phyloP scores from a whole-genome alignment of 2,888 invertebrate genomes.

The Caenorhabditis drosophilae region DNA sequence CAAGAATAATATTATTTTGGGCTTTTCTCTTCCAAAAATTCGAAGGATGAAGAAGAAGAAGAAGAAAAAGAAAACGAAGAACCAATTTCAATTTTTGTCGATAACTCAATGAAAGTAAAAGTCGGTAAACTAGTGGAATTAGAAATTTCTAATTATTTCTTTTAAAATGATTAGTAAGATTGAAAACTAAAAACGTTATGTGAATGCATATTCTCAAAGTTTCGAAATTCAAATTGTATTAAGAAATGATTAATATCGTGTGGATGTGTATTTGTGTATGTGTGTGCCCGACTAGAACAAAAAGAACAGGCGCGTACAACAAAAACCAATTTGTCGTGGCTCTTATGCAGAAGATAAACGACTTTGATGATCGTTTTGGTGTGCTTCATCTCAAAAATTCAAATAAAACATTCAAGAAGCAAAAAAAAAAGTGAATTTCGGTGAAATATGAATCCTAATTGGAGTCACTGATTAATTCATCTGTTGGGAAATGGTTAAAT shows the following conservation, averaged over 20 bases:
- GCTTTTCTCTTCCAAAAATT: no score
- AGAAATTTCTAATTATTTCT: no score
- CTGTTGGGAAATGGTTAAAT: conserved; percentile 29
- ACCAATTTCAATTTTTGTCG: no score
- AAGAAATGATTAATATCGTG: no score
- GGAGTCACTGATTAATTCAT: conserved; percentile 35
- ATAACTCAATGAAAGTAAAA: not conserved
- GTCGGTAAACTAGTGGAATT: not conserved
- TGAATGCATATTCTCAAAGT: no score
- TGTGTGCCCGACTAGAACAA: no score
- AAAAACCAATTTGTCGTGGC: conserved; percentile 38
- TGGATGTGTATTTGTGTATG: no score
- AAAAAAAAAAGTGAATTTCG: conserved; percentile 1
- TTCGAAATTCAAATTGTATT: no score
- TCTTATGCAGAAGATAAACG: conserved; percentile 40
- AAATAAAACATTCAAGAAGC: not conserved
- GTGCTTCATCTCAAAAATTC: conserved; percentile 11
- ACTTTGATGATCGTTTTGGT: conserved; percentile 3
- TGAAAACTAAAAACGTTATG: no score
- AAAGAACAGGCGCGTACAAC: conserved; percentile 13
- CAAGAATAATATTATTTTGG: conserved; percentile 7
- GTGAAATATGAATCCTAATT: conserved; percentile 10
- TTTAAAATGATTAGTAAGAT: no score
- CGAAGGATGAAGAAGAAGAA: no score
- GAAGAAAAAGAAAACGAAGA: no score